Conservation (phyloP, 2,888 invertebrate species). For the Phyllotreta striolata region DNA sequence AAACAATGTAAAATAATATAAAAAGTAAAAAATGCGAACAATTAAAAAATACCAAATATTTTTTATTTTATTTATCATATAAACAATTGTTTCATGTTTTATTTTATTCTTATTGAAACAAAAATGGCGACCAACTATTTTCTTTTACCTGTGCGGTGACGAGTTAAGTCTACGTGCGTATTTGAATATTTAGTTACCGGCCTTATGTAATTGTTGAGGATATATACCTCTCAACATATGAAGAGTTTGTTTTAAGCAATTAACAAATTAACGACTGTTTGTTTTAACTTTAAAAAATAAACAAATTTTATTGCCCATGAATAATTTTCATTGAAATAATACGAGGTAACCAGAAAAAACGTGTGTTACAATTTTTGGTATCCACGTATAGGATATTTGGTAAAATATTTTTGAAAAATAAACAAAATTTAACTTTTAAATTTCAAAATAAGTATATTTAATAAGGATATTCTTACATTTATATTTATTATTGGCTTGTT, state of each 20-base stretch:
- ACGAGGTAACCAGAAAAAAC: slow-evolving; percentile 14
- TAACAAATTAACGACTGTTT: slow-evolving; percentile 28
- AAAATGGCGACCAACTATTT: background rate
- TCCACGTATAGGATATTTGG: no score
- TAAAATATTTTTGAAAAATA: background rate
- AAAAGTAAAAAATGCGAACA: no score
- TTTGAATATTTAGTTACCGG: slow-evolving; percentile 18
- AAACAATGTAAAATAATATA: no score
- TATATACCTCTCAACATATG: slow-evolving; percentile 11
- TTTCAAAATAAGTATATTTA: no score
- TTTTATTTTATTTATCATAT: no score
- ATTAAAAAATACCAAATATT: no score
- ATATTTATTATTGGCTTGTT: no score
- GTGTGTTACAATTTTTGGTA: no score
- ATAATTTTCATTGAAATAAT: slow-evolving; percentile 26
- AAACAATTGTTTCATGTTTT: no score
- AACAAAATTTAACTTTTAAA: background rate
- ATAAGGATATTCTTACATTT: no score
- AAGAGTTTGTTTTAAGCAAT: slow-evolving; percentile 27
- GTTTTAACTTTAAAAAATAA: slow-evolving; percentile 24
- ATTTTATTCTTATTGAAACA: slow-evolving; percentile 3
- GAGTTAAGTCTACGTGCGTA: slow-evolving; percentile 3
- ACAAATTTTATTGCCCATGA: slow-evolving; percentile 20
- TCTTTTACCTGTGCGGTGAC: slow-evolving; percentile 1
- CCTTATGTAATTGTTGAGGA: slow-evolving; percentile 26